Evolutionary conservation across 2,888 invertebrate genomes (phyloP).

Genomic region (Oscheius sp.): DNA sequence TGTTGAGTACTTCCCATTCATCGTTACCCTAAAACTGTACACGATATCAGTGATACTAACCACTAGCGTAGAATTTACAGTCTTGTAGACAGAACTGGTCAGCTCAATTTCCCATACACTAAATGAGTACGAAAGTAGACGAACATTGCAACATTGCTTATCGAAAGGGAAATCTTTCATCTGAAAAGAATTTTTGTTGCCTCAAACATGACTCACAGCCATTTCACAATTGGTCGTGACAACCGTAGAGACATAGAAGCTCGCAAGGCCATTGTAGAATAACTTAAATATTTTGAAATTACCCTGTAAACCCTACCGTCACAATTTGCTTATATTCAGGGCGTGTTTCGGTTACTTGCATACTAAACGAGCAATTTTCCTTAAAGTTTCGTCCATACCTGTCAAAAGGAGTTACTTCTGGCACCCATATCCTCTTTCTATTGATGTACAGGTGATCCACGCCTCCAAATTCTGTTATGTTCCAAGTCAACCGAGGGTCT

Average conservation of each 20-base stretch:
- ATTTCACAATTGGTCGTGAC: conserved; percentile 29
- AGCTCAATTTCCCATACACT: conserved; percentile 14
- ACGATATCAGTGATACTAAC: background rate
- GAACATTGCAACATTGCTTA: conserved; percentile 21
- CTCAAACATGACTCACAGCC: conserved; percentile 6
- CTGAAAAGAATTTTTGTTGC: conserved; percentile 2
- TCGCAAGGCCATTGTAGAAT: background rate
- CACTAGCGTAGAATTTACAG: background rate
- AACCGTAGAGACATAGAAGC: conserved; percentile 11
- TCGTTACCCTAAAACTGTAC: conserved; percentile 26
- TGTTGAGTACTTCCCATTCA: conserved; percentile 30
- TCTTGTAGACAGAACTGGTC: background rate
- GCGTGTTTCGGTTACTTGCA: conserved; percentile 27
- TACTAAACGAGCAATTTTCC: conserved; percentile 9
- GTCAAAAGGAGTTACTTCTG: conserved; percentile 27
- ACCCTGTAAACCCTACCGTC: conserved; percentile 5
- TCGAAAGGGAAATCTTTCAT: conserved; percentile 31
- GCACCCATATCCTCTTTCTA: conserved; percentile 26
- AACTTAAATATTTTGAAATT: no score
- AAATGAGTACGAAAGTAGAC: conserved; percentile 18
- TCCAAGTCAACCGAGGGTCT: conserved; percentile 19
- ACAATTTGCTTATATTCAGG: conserved; percentile 29
- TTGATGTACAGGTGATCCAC: conserved; percentile 28
- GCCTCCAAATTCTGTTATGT: conserved; percentile 1
- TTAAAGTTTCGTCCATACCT: no score